Base-by-base conservation (phyloP, 2,888 invertebrate species). In the Tinea trinotella region DNA sequence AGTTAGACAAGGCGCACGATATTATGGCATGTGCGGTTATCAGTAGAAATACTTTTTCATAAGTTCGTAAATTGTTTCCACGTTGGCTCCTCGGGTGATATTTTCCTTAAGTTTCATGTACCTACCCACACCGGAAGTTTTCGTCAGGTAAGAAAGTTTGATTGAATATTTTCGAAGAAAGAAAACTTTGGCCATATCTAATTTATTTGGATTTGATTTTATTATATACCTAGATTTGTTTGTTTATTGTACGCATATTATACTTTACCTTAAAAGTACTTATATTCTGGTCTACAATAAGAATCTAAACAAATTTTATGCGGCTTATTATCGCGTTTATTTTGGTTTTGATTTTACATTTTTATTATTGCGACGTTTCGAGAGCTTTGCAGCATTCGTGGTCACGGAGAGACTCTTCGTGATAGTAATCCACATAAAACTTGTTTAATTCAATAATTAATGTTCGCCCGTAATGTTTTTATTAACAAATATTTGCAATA, bases 111-210 rank as follows among this genome's bases (percentile, higher is more conserved):
- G n/a, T 50, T 50, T 13, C 24, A 24, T 50, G 24, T 24, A 17
- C 10, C 19, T 19, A 54, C 40, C 22, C 53, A 2, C 44, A 19
- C 44, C 57, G 58, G 62, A 70, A 67, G 60, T 68, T 66, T 58
- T 53, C 57, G 54, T 46, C 64, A 67, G 69, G 65, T 68, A 66
- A 57, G 59, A 62, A 76, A 76, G 62, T 76, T 76, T 72, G 74
- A 76, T 76, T 73, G 75, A 76, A 76, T 74, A 72, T 72, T 69
- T 67, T 57, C 40, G 50, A 50, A 20, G 24, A 18, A 22, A 15
- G 12, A 24, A 60, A 68, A 68, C 63, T 73, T 73, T 70, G 52
- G 55, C 59, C 60, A 55, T 60, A 57, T 59, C 59, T 59, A 59
- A 58, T 64, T 63, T 65, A 64, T 62, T 61, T 60, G 57, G 57